These are phyloP conservation scores for Drosophila glabriapex DNA, from an alignment of 2,888 invertebrate species.

Conservation along the genomic window DNA sequence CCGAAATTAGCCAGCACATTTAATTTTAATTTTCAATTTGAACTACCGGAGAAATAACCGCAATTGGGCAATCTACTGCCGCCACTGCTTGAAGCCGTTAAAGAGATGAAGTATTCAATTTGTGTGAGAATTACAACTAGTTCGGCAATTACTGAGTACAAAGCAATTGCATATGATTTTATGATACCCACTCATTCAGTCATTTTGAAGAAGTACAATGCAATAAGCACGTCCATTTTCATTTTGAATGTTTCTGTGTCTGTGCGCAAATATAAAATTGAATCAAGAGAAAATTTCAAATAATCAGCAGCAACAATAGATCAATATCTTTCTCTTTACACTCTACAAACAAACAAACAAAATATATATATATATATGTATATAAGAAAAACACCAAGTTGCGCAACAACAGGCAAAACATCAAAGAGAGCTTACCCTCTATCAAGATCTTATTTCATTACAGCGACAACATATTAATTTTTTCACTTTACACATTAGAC, in stretches of 20 bases:
- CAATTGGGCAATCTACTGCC: not conserved
- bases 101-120: not conserved
- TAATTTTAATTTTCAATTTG: constrained; percentile 8
- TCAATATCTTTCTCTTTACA: constrained; percentile 4
- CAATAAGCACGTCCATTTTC: not conserved
- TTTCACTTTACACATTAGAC: constrained; percentile 1
- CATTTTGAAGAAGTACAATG: not conserved
- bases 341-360: not conserved
- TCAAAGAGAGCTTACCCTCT: not conserved
- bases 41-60: not conserved
- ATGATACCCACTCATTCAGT: not conserved
- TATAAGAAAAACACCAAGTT: not conserved
- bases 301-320: not conserved
- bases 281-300: not conserved
- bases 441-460: not conserved
- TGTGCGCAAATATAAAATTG: not conserved
- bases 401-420: not conserved
- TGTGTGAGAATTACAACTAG: not conserved
- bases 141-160: not conserved
- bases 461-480: not conserved
- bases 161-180: not conserved
- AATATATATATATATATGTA: not conserved
- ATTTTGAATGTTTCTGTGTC: not conserved
- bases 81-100: not conserved
- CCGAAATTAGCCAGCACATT: constrained; percentile 8